Evolutionary conservation across 1,140 invertebrate genomes (phyloP).

Genomic region (Drosophila kohkoa): DNA sequence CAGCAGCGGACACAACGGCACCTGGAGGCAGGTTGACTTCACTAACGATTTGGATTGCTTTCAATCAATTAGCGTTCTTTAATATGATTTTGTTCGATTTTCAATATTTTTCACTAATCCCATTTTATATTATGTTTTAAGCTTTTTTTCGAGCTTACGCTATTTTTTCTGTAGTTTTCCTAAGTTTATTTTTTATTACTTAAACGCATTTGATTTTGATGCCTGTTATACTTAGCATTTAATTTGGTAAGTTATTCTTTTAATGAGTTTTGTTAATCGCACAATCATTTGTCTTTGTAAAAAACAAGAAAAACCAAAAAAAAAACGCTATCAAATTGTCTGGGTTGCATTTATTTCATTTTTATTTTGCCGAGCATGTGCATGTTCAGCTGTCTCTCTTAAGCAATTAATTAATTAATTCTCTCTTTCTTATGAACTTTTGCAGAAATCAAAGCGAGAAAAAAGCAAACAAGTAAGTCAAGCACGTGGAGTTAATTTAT

Average conservation of each 20-base stretch:
- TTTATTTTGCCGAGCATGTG: constrained; percentile 21
- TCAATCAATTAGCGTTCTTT: constrained; percentile 60
- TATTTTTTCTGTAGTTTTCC: constrained; percentile 22
- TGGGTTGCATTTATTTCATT: constrained; percentile 44
- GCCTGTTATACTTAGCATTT: constrained; percentile 48
- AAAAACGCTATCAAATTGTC: constrained; percentile 3
- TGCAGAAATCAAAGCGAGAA: constrained; percentile 91
- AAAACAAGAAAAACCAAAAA: constrained; percentile 1
- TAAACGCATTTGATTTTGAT: constrained; percentile 55
- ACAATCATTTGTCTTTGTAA: constrained; percentile 39
- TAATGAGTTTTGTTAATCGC: constrained; percentile 37
- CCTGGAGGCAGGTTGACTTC: constrained; percentile 82
- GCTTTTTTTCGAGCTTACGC: background rate
- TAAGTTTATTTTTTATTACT: constrained; percentile 26
- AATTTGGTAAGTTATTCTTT: constrained; percentile 64
- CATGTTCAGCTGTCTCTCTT: constrained; percentile 1
- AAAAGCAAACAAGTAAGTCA: constrained; percentile 88
- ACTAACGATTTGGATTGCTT: constrained; percentile 59
- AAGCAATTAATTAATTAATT: constrained; percentile 6
- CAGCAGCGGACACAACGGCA: constrained; percentile 70
- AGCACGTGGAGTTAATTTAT: background rate
- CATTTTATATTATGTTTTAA: constrained; percentile 16
- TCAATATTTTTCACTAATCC: constrained; percentile 28
- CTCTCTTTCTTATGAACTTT: constrained; percentile 64
- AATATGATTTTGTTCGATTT: constrained; percentile 44